Percentiles rank a stretch among this genome's conserved stretches.
phyloP scores from a whole-genome alignment of 2,113 vertebrate genomes.

The Actenoides hombroni region DNA sequence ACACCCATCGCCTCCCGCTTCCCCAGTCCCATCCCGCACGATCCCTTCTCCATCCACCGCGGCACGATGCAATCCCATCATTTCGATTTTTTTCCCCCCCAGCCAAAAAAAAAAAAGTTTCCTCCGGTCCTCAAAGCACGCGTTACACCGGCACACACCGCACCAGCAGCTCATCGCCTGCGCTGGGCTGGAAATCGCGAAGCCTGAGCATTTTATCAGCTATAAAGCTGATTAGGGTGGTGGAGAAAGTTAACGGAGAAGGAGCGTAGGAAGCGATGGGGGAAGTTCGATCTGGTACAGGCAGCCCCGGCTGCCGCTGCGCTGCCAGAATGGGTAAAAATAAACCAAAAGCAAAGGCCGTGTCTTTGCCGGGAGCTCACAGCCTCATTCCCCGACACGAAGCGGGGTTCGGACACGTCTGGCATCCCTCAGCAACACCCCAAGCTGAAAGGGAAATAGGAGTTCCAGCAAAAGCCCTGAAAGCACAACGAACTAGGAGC shows the following conservation, averaged over 20 bases:
- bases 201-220: background rate
- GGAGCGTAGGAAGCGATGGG: rapidly evolving
- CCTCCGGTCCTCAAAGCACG: background rate
- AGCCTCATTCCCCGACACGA: background rate
- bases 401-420: background rate
- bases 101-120: too few species aligned
- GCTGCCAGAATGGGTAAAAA: background rate
- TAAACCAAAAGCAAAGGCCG: too few species aligned
- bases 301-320: background rate
- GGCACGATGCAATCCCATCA: background rate
- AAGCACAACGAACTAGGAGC: background rate
- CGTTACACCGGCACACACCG: rapidly evolving
- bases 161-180: background rate
- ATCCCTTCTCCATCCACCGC: rapidly evolving
- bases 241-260: background rate
- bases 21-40: background rate
- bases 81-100: background rate
- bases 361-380: background rate
- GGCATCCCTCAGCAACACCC: background rate
- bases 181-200: background rate
- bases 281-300: background rate
- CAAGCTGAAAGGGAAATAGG: rapidly evolving
- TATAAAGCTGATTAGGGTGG: background rate
- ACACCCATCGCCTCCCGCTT: background rate
- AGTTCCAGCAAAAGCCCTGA: background rate